Conservation (phyloP, 2,888 invertebrate species). For the Papilio elwesi region DNA sequence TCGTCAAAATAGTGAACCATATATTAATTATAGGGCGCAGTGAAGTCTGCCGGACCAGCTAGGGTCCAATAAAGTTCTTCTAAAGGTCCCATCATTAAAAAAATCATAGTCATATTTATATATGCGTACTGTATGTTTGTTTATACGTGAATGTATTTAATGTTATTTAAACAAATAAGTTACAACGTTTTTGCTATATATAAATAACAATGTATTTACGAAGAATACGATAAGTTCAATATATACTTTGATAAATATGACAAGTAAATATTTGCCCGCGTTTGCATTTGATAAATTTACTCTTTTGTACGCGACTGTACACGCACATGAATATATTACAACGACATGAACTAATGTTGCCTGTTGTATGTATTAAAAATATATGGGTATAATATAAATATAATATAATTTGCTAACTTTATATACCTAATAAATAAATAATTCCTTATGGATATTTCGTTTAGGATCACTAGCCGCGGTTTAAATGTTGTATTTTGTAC, state of each 20-base stretch:
- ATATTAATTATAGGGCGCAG: no score
- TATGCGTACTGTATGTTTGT: not conserved
- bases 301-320: not conserved
- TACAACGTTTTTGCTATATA: constrained; percentile 5
- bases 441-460: no score
- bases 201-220: constrained; percentile 6
- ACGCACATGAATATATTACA: not conserved
- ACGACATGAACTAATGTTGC: no score
- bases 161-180: constrained; percentile 11
- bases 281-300: not conserved
- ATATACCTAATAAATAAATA: no score
- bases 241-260: constrained; percentile 4
- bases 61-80: no score
- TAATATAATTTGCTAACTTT: no score
- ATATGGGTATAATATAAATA: no score
- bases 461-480: no score
- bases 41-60: no score
- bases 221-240: constrained; percentile 3
- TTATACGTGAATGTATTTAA: not conserved
- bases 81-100: not conserved
- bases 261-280: constrained; percentile 1
- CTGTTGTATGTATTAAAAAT: no score
- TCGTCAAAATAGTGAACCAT: no score
- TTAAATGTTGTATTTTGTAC: no score
- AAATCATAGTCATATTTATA: not conserved